Evolutionary conservation across 64 coral and sea anemone genomes (phyloP).

Genomic region (Trachythela sp.): DNA sequence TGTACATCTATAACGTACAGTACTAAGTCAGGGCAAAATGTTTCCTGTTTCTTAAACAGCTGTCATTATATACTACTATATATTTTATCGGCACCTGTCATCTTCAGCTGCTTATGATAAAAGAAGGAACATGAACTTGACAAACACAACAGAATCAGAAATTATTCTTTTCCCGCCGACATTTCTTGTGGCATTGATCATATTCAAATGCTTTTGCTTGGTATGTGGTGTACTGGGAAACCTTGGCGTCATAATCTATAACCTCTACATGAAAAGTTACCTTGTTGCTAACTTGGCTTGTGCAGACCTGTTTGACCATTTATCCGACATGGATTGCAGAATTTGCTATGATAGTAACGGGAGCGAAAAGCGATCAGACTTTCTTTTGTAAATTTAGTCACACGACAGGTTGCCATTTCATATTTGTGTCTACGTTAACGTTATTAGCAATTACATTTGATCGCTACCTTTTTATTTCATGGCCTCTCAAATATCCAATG

Average conservation of each 20-base stretch:
- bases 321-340: background rate
- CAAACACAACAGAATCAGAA: no score
- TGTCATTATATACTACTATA: no score
- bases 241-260: background rate
- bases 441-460: background rate
- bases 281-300: background rate
- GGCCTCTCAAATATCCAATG: background rate
- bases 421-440: background rate
- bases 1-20: no score
- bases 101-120: no score
- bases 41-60: no score
- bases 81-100: no score
- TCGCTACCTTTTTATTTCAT: background rate
- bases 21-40: no score
- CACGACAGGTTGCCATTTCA: background rate
- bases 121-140: no score
- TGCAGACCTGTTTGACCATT: background rate
- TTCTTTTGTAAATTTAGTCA: background rate
- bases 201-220: background rate
- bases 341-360: background rate
- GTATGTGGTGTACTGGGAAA: no score
- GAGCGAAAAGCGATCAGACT: background rate
- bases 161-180: no score
- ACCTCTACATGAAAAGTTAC: background rate
- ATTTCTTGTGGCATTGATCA: no score